These are phyloP conservation scores for Tribolium castaneum DNA, from an alignment of 1,140 invertebrate species.

Conservation along the genomic window DNA sequence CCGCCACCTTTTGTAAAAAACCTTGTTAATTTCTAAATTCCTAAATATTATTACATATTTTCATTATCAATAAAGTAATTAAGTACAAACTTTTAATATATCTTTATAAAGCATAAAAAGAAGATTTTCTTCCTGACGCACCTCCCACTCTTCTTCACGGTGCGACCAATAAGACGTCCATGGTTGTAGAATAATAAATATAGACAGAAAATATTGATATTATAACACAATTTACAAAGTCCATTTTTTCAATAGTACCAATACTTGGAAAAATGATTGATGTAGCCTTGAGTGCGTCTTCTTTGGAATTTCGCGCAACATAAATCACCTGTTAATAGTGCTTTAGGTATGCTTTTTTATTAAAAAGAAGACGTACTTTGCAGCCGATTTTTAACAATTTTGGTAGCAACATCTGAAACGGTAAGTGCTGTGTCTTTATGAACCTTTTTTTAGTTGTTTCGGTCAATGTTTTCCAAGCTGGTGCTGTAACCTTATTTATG, in stretches of 20 bases:
- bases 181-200: slow-evolving; percentile 67
- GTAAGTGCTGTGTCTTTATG: slow-evolving; percentile 80
- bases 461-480: slow-evolving; percentile 66
- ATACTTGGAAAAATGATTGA: slow-evolving; percentile 79
- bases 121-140: slow-evolving; percentile 74
- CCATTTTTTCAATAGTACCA: slow-evolving; percentile 81
- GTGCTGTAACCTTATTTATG: slow-evolving; percentile 65
- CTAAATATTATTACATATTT: slow-evolving; percentile 57
- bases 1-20: slow-evolving; percentile 67
- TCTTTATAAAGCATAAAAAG: slow-evolving; percentile 87
- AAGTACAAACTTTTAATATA: slow-evolving; percentile 62
- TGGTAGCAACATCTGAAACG: slow-evolving; percentile 76
- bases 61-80: background rate
- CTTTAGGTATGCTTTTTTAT: background rate
- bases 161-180: slow-evolving; percentile 83
- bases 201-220: background rate
- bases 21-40: slow-evolving; percentile 72
- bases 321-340: slow-evolving; percentile 72
- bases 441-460: slow-evolving; percentile 68
- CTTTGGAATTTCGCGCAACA: slow-evolving; percentile 85
- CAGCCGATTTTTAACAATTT: slow-evolving; percentile 71
- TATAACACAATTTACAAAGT: slow-evolving; percentile 69
- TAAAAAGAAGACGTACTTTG: slow-evolving; percentile 65
- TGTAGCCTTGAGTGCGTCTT: slow-evolving; percentile 80
- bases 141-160: slow-evolving; percentile 77